A percentile compares a stretch with the other conserved stretches of the same genome.
These are phyloP conservation scores for Heteromurus nitidus DNA, from an alignment of 2,888 invertebrate genomes.

Conservation along the genomic window DNA sequence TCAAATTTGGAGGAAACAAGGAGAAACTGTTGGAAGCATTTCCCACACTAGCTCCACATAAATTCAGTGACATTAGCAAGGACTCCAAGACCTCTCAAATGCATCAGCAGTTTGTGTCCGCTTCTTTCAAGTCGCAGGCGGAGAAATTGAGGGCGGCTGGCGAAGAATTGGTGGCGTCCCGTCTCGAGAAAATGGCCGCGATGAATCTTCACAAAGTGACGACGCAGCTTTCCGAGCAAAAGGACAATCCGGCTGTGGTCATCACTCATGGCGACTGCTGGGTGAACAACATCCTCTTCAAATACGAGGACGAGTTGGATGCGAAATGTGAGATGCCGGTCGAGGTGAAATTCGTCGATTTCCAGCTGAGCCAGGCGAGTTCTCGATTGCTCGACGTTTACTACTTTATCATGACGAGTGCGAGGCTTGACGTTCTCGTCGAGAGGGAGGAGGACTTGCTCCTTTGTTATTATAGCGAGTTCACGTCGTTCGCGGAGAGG, in stretches of 20 bases:
- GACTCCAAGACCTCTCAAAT: constrained; percentile 40
- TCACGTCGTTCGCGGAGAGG: constrained; percentile 49
- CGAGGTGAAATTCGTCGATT: constrained; percentile 65
- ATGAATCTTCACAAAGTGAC: no score
- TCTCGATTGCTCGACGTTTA: constrained; percentile 65
- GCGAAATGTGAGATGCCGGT: constrained; percentile 21
- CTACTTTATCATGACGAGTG: constrained; percentile 66
- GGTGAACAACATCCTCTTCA: constrained; percentile 72
- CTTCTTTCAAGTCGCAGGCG: constrained; percentile 38
- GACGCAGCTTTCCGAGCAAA: no score
- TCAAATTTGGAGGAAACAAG: constrained; percentile 67
- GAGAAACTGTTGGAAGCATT: constrained; percentile 66
- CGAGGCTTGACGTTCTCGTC: constrained; percentile 40
- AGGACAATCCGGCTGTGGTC: no score
- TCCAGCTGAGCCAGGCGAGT: constrained; percentile 59
- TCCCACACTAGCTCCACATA: constrained; percentile 64
- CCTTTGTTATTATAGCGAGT: constrained; percentile 67
- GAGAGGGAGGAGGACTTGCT: constrained; percentile 68
- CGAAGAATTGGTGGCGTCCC: no score
- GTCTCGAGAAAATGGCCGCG: constrained; percentile 31
- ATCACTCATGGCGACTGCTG: constrained; percentile 69
- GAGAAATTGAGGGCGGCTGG: constrained; percentile 34
- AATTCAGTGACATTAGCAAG: constrained; percentile 63
- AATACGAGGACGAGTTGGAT: constrained; percentile 59
- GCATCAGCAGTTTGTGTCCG: constrained; percentile 41